Evolutionary conservation across 2,113 vertebrate species (phyloP), one percentile per base, ranked within the genome.

Genomic region (Brachypteracias leptosomus): DNA sequence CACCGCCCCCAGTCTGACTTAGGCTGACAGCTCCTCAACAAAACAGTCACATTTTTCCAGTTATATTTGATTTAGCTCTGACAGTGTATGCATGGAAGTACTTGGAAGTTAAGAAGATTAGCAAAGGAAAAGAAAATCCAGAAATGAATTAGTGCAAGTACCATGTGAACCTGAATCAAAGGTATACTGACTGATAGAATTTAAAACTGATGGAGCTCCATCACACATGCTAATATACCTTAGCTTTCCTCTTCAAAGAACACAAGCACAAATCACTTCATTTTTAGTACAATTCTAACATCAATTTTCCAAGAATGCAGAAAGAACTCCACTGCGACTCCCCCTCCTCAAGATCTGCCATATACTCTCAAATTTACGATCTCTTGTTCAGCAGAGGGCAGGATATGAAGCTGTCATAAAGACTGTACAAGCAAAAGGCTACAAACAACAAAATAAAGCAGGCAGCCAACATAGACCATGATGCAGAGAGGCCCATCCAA

Each of bases 1-100:
- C 3, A 4, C 36, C 0, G 2, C 75, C n/a, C 84, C 52, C 29
- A 15, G 7, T 15, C 35, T 75, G 65, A 75, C 40, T 63, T 51
- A 38, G 17, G 15, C 65, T 87, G 92, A 89, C 52, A 85, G 52
- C 22, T 90, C 36, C 67, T 83, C 52, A 55, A 70, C 38, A 89
- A 91, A 76, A 46, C 22, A 65, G 67, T 90, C 83, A 90, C 79
- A 91, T 95, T 93, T 95, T 96, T 92, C 75, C 75, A 92, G 52
- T 92, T 95, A 90, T 3, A 88, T 35, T 83, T 72, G 38, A 75
- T 94, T 84, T 86, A 67, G 55, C 22, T 88, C 71, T 72, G 66
- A 54, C 58, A 70, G 22, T 68, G 49, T 0, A 0, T 42, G 31
- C 2, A 3, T 38, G 40, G 33, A 89, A 75, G 40, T 54, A 75